Evolutionary conservation across 1,140 invertebrate species (phyloP).

Genomic region (Anastatus disparis): DNA sequence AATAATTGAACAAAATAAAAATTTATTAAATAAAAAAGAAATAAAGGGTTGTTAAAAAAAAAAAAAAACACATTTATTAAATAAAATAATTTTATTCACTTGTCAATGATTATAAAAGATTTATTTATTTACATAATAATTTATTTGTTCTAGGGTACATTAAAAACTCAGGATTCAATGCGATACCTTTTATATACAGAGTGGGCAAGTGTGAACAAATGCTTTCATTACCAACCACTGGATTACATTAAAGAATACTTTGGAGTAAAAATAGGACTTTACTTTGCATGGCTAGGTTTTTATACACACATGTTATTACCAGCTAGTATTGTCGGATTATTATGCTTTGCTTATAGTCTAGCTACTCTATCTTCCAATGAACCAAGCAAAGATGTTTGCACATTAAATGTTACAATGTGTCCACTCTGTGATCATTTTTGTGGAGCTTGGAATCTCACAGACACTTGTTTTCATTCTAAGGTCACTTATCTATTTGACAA

Average conservation of each 20-base stretch:
- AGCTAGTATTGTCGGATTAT: slow-evolving; percentile 83
- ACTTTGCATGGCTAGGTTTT: slow-evolving; percentile 97
- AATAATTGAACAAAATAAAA: too few relatives aligned
- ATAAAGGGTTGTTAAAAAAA: too few relatives aligned
- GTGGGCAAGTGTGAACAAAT: slow-evolving; percentile 86
- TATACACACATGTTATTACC: slow-evolving; percentile 94
- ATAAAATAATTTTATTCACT: slow-evolving; percentile 23
- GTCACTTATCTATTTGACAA: slow-evolving; percentile 96
- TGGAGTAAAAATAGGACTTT: slow-evolving; percentile 92
- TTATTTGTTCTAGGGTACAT: slow-evolving; percentile 73
- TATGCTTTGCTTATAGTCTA: slow-evolving; percentile 85
- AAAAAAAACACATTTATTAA: too few relatives aligned
- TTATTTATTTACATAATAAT: slow-evolving; percentile 1
- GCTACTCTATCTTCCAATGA: slow-evolving; percentile 77
- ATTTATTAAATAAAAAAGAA: too few relatives aligned
- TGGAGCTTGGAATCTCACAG: slow-evolving; percentile 84
- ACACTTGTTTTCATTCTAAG: slow-evolving; percentile 86
- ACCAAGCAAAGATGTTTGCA: slow-evolving; percentile 87
- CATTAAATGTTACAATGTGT: slow-evolving; percentile 78
- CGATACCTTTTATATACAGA: slow-evolving; percentile 83
- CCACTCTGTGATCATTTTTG: slow-evolving; percentile 87
- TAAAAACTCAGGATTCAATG: slow-evolving; percentile 75
- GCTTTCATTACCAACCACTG: slow-evolving; percentile 87
- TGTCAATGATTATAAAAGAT: background rate
- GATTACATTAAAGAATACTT: slow-evolving; percentile 92